phyloP scores from a whole-genome alignment of 2,113 vertebrate genomes.

The Tachysurus vachellii region DNA sequence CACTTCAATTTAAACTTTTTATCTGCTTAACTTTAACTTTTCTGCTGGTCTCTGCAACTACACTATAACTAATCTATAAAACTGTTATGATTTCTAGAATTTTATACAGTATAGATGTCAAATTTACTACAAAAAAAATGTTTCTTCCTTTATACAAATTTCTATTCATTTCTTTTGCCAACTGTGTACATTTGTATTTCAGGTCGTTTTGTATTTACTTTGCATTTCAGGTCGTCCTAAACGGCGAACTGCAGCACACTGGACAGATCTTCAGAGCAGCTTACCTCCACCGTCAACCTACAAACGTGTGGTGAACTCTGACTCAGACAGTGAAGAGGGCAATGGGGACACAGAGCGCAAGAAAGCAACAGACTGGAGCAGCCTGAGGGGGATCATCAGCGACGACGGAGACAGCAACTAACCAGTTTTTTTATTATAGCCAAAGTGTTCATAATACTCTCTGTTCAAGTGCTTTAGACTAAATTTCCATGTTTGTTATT shows the following conservation, averaged over 20 bases:
- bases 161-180: background rate
- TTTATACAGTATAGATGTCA: background rate
- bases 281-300: slow-evolving; percentile 47
- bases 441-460: background rate
- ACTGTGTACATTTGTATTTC: background rate
- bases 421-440: background rate
- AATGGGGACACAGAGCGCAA: slow-evolving; percentile 12
- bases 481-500: background rate
- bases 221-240: slow-evolving; percentile 68
- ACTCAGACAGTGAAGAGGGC: slow-evolving; percentile 65
- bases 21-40: background rate
- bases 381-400: slow-evolving; percentile 81
- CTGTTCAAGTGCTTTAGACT: background rate
- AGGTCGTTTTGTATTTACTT: background rate
- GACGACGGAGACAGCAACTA: slow-evolving; percentile 80
- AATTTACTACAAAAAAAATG: background rate
- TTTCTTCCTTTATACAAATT: background rate
- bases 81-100: background rate
- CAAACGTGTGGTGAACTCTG: slow-evolving; percentile 59
- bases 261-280: background rate
- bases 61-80: background rate
- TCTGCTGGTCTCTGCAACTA: background rate
- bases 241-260: slow-evolving; percentile 54
- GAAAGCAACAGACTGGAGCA: slow-evolving; percentile 65
- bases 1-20: background rate